Evolutionary conservation across 2,797 vertebrate species (phyloP), one percentile per base, ranked within the genome.

Genomic region (Labeo calbasu): DNA sequence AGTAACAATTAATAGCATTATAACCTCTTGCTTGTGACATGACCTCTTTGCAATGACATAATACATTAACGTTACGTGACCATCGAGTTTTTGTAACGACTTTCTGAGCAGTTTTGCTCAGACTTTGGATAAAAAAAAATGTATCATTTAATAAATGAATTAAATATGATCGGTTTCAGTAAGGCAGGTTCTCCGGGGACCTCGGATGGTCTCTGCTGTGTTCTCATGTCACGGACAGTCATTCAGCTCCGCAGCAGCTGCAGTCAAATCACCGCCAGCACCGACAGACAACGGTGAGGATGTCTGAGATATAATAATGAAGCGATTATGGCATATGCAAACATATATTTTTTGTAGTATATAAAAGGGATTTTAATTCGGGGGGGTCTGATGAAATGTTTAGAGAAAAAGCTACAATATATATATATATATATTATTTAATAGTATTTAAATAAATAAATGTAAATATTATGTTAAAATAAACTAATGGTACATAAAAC

Each of bases 191-290:
- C 80, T 95, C 4, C 88, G 90, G n/a, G 87, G 77, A 1, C 69
- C 88, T 1, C 82, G 88, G 32, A 12, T 81, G 19, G 63, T 87
- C n/a, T 23, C 82, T 0, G 5, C 84, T 2, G 88, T 84, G 11
- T 77, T 88, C 19, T 46, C 86, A 13, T 86, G 61, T 75, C 78
- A 25, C 17, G 88, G 91, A 48, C 90, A 77, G 7, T 81, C 84
- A 0, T 92, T 91, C 77, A 59, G 85, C 3, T 91, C 92, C 3
- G 91, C 92, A 0, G 91, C 92, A 55, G 65, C 89, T 2, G 87
- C 91, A 4, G 7, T 87, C 1, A 66, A 88, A 65, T 0, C 86
- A 2, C 23, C 75, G n/a, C 83, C 63, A 3, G n/a, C 28, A 19
- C 76, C 86, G 6, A 46, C 0, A 14, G 89, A 88, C 46, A 28